phyloP scores from a whole-genome alignment of 2,797 vertebrate species.

The Pipistrellus kuhlii region DNA sequence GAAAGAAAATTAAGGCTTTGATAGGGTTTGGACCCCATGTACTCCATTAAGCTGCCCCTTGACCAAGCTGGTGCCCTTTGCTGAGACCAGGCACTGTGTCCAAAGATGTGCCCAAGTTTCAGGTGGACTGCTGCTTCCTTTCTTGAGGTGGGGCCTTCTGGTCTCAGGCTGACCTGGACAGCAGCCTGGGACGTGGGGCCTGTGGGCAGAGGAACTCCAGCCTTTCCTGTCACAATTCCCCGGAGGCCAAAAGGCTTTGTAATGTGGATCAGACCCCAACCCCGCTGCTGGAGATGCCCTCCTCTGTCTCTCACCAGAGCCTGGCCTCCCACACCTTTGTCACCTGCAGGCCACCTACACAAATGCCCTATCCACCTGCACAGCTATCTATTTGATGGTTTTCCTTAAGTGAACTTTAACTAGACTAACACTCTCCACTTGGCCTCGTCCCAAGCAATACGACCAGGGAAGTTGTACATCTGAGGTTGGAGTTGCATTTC shows the following conservation, averaged over 20 bases:
- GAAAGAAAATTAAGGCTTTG: neutral
- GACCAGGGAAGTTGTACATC: neutral
- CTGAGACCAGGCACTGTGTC: neutral
- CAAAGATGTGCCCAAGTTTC: neutral
- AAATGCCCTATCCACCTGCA: neutral
- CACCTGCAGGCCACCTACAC: neutral
- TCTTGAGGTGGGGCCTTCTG: neutral
- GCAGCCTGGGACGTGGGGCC: neutral
- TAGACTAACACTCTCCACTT: neutral
- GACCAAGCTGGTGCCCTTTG: neutral
- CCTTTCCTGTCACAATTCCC: neutral
- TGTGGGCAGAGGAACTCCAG: neutral
- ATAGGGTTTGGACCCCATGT: neutral
- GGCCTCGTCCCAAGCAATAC: neutral
- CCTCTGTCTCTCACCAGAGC: neutral
- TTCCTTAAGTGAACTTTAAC: conserved; percentile 4
- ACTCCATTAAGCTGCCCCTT: neutral
- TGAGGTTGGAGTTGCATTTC: neutral
- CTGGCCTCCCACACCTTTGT: neutral
- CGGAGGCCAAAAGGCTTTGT: neutral
- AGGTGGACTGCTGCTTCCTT: neutral
- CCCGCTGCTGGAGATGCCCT: fast-evolving
- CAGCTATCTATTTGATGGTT: neutral
- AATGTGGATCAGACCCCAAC: neutral
- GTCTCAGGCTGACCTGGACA: neutral